Percentiles rank a stretch among this genome's conserved stretches.
Evolutionary conservation across 2,113 vertebrate genomes (phyloP).

Genomic region (Chaetorhynchus papuensis): DNA sequence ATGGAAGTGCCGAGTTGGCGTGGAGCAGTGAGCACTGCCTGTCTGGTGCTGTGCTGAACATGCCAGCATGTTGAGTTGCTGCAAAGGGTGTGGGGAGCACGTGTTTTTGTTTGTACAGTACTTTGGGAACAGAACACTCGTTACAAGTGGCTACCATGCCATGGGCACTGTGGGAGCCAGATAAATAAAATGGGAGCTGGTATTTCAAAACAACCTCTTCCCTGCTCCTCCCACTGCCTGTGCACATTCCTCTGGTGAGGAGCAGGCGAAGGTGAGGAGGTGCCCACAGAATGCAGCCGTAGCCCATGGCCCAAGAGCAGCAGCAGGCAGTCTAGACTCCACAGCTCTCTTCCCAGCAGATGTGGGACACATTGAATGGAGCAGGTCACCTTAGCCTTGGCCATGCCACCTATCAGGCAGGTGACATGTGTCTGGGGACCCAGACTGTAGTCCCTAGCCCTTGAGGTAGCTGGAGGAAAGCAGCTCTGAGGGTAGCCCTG

Average conservation of each 20-base stretch:
- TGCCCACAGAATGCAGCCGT: rapidly evolving
- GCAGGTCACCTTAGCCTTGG: neutral
- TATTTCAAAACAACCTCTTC: conserved; percentile 42
- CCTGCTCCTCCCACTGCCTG: conserved; percentile 1
- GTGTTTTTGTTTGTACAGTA: neutral
- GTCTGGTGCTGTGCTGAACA: neutral
- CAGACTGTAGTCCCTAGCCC: too few relatives aligned
- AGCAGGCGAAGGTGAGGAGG: neutral
- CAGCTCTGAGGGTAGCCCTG: neutral
- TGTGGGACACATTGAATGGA: neutral
- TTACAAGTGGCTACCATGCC: neutral
- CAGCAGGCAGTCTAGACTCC: too few relatives aligned
- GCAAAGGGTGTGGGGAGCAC: neutral
- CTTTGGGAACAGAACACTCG: neutral
- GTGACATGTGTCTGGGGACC: neutral
- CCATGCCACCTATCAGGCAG: rapidly evolving
- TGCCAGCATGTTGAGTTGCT: neutral
- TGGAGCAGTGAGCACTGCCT: neutral
- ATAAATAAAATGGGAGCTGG: conserved; percentile 6
- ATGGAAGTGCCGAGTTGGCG: neutral
- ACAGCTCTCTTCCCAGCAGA: neutral
- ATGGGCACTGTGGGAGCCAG: neutral
- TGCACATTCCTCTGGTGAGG: neutral
- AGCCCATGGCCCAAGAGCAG: rapidly evolving
- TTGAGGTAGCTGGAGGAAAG: neutral